phyloP scores from a whole-genome alignment of 2,797 vertebrate species.

The Lates japonicus region DNA sequence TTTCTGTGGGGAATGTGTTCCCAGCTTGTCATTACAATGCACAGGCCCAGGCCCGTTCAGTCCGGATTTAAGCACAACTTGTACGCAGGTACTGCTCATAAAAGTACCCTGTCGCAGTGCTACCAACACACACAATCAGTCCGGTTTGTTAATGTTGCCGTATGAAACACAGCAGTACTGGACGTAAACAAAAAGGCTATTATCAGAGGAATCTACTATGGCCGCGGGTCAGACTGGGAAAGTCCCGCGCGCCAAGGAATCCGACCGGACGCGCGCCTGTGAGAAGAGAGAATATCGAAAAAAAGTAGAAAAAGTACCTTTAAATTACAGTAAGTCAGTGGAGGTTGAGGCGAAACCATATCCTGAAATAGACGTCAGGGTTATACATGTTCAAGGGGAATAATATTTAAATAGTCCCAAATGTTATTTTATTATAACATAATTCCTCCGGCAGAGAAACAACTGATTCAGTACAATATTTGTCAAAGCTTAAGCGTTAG shows the following conservation, averaged over 20 bases:
- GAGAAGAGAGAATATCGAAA: slow-evolving; percentile 20
- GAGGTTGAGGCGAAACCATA: not conserved
- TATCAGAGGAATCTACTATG: slow-evolving; percentile 78
- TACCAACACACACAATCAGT: slow-evolving; percentile 11
- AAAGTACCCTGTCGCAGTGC: not conserved
- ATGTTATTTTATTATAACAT: not conserved
- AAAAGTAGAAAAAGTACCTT: slow-evolving; percentile 39
- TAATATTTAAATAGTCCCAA: not conserved
- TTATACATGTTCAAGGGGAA: not conserved
- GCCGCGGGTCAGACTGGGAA: slow-evolving; percentile 86
- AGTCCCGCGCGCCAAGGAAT: slow-evolving; percentile 94
- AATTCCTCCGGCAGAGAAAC: slow-evolving; percentile 36
- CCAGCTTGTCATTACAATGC: slow-evolving; percentile 33
- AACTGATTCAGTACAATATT: too few species aligned
- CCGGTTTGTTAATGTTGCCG: slow-evolving; percentile 15
- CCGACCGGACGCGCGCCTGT: slow-evolving; percentile 76
- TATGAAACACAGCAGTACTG: slow-evolving; percentile 36
- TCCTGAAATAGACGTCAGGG: rapidly evolving
- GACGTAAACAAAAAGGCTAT: slow-evolving; percentile 84
- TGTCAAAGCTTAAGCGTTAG: not conserved
- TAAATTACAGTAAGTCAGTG: slow-evolving; percentile 1
- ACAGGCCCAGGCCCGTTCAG: slow-evolving; percentile 34
- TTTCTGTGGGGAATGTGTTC: slow-evolving; percentile 65
- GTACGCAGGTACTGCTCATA: rapidly evolving
- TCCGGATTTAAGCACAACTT: not conserved